Percentiles rank a stretch among this genome's conserved stretches.
Conservation (phyloP, 2,888 invertebrate genomes). For the Cistogaster globosa region DNA sequence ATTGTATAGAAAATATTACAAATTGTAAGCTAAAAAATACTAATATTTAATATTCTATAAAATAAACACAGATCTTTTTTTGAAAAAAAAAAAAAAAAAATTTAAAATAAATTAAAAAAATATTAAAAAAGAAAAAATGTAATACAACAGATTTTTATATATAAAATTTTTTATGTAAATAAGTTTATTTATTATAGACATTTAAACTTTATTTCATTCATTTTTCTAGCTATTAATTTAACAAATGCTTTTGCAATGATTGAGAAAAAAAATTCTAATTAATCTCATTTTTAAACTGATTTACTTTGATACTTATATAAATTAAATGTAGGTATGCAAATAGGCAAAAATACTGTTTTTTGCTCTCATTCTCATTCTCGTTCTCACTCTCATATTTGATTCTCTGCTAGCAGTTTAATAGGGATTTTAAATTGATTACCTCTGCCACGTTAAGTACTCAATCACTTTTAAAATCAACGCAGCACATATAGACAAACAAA, state of each 20-base stretch:
- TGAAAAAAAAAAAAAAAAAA: neutral
- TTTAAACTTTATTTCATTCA: neutral
- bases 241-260: conserved; percentile 30
- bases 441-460: conserved; percentile 72
- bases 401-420: conserved; percentile 60
- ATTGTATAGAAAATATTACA: neutral
- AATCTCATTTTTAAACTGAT: conserved; percentile 67
- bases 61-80: no score
- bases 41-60: no score
- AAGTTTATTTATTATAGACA: neutral
- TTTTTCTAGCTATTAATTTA: conserved; percentile 45
- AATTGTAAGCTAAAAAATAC: neutral
- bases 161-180: neutral
- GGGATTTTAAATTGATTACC: conserved; percentile 72
- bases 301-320: conserved; percentile 36
- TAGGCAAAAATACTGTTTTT: conserved; percentile 51
- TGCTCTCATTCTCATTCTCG: neutral
- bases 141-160: no score
- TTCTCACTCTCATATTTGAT: conserved; percentile 6
- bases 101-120: no score
- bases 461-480: conserved; percentile 67
- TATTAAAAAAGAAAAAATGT: no score
- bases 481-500: conserved; percentile 20
- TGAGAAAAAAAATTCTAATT: conserved; percentile 62
- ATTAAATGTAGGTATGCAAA: conserved; percentile 55